Evolutionary conservation across 2,113 vertebrate species (phyloP), one percentile per base, ranked within the genome.

Genomic region (Sinocyclocheilus anophthalmus): DNA sequence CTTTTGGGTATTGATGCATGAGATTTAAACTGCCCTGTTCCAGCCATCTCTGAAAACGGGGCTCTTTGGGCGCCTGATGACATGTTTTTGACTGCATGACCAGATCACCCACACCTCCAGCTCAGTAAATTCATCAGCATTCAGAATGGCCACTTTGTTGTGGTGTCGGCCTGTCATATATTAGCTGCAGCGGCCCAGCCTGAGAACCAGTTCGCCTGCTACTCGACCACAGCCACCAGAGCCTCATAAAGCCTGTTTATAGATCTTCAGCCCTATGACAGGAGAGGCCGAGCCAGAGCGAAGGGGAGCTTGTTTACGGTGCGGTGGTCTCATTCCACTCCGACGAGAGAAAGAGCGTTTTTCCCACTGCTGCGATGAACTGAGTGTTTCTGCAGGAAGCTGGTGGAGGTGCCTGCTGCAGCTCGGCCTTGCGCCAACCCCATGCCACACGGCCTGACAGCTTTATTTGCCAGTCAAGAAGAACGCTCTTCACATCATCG

Each of bases 211-310:
- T 72, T 48, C 6, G 82, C 33, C 48, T 39, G 59, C 65, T 69
- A n/a, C 45, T n/a, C 39, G 33, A 75, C 57, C 78, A 57, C 83
- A 77, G 85, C 73, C 82, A 24, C 81, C 61, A 69, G 86, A 73
- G 85, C 73, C 86, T 84, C 84, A 83, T 91, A 90, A 91, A 91
- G 83, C 84, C 79, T 88, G 89, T 90, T 90, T 88, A 88, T 91
- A 85, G 88, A 88, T 88, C 80, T 87, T 42, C 73, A 81, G 83
- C 57, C 37, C 79, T 67, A 18, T 87, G 84, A 88, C 87, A 84
- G 78, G 57, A 57, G 24, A 30, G 50, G 42, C 86, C 30, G 45
- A 65, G 89, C 87, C 88, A 84, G 65, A 84, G 70, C 3, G 85
- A 26, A 84, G 80, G 81, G 72, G 81, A 80, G 85, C 72, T 82